phyloP scores from a whole-genome alignment of 2,888 invertebrate species.

The Mantis religiosa region DNA sequence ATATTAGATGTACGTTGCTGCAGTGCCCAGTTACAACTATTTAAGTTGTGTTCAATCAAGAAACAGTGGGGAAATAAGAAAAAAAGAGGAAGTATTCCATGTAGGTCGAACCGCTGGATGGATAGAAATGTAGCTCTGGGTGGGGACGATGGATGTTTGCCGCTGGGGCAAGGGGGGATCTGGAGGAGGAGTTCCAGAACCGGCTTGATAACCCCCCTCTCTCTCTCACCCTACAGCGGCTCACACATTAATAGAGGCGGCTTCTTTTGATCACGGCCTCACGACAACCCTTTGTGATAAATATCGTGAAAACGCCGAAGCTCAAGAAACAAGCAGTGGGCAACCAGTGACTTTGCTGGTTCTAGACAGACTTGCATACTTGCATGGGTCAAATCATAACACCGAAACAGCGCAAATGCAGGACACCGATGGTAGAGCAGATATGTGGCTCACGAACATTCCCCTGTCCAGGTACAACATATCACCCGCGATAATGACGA shows the following conservation, averaged over 20 bases:
- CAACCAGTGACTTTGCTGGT: neutral
- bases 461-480: neutral
- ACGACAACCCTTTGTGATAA: slow-evolving; percentile 11
- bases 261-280: slow-evolving; percentile 2
- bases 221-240: neutral
- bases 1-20: neutral
- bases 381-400: neutral
- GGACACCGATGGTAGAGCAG: neutral
- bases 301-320: slow-evolving; percentile 15
- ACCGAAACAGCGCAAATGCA: neutral
- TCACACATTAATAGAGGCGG: slow-evolving; percentile 6
- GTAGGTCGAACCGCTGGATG: neutral
- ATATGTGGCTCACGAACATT: neutral
- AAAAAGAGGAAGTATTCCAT: neutral
- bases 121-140: neutral
- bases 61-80: neutral
- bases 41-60: neutral
- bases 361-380: neutral
- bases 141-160: neutral
- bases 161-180: neutral
- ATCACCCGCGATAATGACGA: neutral
- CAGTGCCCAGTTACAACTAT: neutral
- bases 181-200: neutral
- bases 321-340: neutral
- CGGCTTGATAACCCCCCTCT: neutral